A percentile compares a stretch with the other conserved stretches of the same genome.
phyloP scores from a whole-genome alignment of 2,888 invertebrate species.

The Drosophila koepferae region DNA sequence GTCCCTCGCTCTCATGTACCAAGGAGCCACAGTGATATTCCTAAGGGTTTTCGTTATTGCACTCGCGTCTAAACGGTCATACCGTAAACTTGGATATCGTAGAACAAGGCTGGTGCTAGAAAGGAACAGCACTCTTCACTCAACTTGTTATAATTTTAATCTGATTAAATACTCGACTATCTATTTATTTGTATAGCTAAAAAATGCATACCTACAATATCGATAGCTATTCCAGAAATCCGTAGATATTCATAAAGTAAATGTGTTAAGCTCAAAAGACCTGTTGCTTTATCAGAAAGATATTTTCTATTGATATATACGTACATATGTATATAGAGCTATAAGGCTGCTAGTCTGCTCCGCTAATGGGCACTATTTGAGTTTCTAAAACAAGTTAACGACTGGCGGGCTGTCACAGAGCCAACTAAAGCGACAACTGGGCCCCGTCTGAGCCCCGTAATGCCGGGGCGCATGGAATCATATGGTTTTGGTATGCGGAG shows the following conservation, averaged over 20 bases:
- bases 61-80: too few relatives aligned
- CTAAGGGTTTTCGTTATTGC: too few relatives aligned
- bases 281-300: background rate
- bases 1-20: too few relatives aligned
- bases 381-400: conserved; percentile 9
- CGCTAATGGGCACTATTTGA: conserved; percentile 10
- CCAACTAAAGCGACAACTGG: conserved; percentile 1
- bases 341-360: background rate
- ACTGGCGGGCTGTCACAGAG: conserved; percentile 13
- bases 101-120: too few relatives aligned
- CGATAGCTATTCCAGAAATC: background rate
- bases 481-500: conserved; percentile 51
- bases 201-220: too few relatives aligned
- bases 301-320: background rate
- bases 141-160: too few relatives aligned
- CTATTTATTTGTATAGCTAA: too few relatives aligned
- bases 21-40: too few relatives aligned
- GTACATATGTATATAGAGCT: background rate
- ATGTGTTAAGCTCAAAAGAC: background rate
- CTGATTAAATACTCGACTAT: too few relatives aligned
- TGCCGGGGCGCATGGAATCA: conserved; percentile 8
- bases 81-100: too few relatives aligned
- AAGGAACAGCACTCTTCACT: too few relatives aligned
- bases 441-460: background rate
- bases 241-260: background rate